Evolutionary conservation across 2,797 vertebrate species (phyloP), one percentile per base, ranked within the genome.

Genomic region (Cichlasoma orientale): DNA sequence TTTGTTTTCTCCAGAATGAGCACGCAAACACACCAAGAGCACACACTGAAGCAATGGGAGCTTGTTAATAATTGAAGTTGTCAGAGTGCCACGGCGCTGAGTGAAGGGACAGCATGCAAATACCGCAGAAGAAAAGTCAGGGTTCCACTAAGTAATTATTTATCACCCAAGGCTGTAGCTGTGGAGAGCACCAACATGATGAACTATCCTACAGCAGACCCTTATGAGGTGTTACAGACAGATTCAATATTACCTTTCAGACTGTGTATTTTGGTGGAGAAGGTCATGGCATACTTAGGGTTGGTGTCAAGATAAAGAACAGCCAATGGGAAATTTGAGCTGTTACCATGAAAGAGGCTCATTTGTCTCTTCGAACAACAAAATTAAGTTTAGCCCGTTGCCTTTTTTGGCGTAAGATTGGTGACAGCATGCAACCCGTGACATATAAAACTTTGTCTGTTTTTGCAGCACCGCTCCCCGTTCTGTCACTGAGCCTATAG

Each of bases 71-170:
- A 94, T 95, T 94, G 87, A 95, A 68, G 9, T 7, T 9, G 69
- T 69, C 77, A 73, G 89, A 92, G 92, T 91, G 90, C 85, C 87
- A 80, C 80, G 66, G 87, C 69, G 90, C 88, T 56, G 86, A 85
- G 84, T 31, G 76, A 88, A 83, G 90, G 88, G 91, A 88, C 91
- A 80, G 86, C 91, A 75, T 86, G 87, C 87, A 92, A 93, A 94
- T 91, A 91, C 82, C 72, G 56, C 77, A 54, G 75, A 89, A 87
- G 78, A 89, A 90, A 91, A 93, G 86, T 84, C 92, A 84, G 82
- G 80, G 74, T 84, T 86, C 82, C 41, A 53, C 74, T 73, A 19
- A 90, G 94, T 83, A 95, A 95, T 96, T 94, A 95, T 96, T 95
- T 89, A 95, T 95, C 86, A 92, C 90, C 88, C 75, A 2, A 57